Base-by-base conservation (phyloP, 2,797 vertebrate species). In the Cirrhinus molitorella region DNA sequence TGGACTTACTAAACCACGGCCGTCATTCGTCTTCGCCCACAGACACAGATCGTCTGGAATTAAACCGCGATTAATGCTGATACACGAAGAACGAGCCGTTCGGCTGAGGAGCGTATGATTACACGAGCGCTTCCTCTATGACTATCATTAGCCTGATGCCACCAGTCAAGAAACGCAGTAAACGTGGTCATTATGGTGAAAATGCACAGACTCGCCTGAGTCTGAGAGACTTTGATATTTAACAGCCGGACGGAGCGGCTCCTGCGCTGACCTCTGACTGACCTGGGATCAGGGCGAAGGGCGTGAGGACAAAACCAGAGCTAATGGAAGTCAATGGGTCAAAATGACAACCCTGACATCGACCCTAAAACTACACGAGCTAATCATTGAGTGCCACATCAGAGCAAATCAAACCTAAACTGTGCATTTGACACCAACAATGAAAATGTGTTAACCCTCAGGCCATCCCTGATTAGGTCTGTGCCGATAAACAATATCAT, bases 171-270 rank as follows among this genome's bases (percentile, higher is more conserved):
- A 83, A 77, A 43, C 23, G 6, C 34, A 16, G 77, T 55, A 40
- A 72, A 63, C 12, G 1, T 51, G 70, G 34, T 70, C 19, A 79
- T 79, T 66, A 78, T 31, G 40, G 0, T 45, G 31, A 55, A 73
- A 66, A 16, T 55, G 67, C 66, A 7, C 31, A 65, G 67, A 63
- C 68, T 65, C 31, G 63, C 16, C 31, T 45, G 55, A 47, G 80
- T 74, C 85, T 80, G 31, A 86, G 68, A 79, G 77, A 3, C 78
- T 85, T 86, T 89, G 84, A 85, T 82, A 86, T 81, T 85, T 85
- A 83, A 81, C 67, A 74, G 73, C 67, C 61, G 74, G 82, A 85
- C 84, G 77, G 78, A 25, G 73, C 87, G 85, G 79, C 86, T 88
- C 86, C 80, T 68, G 19, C 59, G 2, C 61, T 79, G 72, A 88